These are phyloP conservation scores for Malurus alboscapulatus DNA, from an alignment of 2,113 vertebrate genomes.

Conservation along the genomic window DNA sequence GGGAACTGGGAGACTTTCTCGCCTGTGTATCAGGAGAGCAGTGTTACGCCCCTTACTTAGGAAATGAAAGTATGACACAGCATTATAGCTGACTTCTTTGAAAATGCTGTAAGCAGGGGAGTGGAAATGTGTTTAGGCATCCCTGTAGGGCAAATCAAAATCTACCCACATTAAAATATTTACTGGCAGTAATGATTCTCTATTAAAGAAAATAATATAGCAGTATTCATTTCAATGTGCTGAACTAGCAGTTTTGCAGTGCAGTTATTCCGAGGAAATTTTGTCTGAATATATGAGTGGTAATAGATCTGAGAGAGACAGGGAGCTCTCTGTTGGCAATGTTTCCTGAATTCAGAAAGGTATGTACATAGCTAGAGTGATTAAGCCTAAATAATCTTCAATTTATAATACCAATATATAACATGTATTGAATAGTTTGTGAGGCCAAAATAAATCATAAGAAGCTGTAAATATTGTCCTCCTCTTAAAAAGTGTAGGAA, in stretches of 20 bases:
- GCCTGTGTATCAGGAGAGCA: not conserved
- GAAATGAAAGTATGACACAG: constrained; percentile 38
- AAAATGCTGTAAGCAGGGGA: not conserved
- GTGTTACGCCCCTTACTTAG: not conserved
- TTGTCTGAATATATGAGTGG: not conserved
- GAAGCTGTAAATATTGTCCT: not conserved
- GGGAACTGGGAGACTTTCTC: not conserved
- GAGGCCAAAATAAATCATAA: not conserved
- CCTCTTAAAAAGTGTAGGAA: not conserved
- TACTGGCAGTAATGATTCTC: not conserved
- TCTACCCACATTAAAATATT: not conserved
- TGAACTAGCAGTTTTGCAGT: not conserved
- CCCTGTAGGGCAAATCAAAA: not conserved
- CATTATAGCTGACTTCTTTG: not conserved
- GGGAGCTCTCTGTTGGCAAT: not conserved
- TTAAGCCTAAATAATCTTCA: constrained; percentile 13
- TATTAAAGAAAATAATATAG: not conserved
- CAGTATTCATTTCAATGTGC: not conserved
- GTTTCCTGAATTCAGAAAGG: not conserved
- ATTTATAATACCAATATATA: constrained; percentile 9
- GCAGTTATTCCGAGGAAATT: not conserved
- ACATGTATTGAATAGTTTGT: not conserved
- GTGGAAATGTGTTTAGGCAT: not conserved
- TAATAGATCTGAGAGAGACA: not conserved
- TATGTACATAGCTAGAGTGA: not conserved